Conservation (phyloP, 2,888 invertebrate species). For the Trachelus iudaicus region DNA sequence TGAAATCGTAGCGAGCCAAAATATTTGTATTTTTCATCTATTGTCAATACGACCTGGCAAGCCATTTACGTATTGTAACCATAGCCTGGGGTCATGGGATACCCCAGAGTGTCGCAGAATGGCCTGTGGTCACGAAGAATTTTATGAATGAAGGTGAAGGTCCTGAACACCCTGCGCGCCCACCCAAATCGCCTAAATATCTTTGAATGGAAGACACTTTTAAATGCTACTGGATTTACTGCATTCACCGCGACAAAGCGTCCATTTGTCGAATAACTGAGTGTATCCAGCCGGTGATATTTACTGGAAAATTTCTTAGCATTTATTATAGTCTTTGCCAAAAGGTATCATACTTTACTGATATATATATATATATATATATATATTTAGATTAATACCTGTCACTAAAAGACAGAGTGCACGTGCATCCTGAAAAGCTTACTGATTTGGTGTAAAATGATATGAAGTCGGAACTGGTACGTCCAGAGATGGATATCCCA, state of each 20-base stretch:
- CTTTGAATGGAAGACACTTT: slow-evolving; percentile 39
- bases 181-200: slow-evolving; percentile 54
- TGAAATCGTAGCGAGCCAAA: slow-evolving; percentile 53
- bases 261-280: not conserved
- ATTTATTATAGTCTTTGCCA: not conserved
- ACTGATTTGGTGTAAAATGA: not conserved
- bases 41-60: not conserved
- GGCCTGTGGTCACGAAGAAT: slow-evolving; percentile 45
- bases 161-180: slow-evolving; percentile 31
- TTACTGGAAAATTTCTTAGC: not conserved
- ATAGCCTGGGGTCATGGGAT: slow-evolving; percentile 3
- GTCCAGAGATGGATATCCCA: slow-evolving; percentile 26
- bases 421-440: no score
- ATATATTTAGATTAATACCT: no score
- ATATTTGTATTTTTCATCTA: slow-evolving; percentile 50
- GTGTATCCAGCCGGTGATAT: not conserved
- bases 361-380: no score
- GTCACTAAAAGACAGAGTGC: no score
- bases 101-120: slow-evolving; percentile 29
- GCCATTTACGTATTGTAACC: slow-evolving; percentile 22
- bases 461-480: not conserved
- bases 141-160: slow-evolving; percentile 35
- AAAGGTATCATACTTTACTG: not conserved
- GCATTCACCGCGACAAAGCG: not conserved
- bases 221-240: slow-evolving; percentile 36